Evolutionary conservation across 2,113 vertebrate species (phyloP), one percentile per base, ranked within the genome.

Genomic region (Jacana jacana): DNA sequence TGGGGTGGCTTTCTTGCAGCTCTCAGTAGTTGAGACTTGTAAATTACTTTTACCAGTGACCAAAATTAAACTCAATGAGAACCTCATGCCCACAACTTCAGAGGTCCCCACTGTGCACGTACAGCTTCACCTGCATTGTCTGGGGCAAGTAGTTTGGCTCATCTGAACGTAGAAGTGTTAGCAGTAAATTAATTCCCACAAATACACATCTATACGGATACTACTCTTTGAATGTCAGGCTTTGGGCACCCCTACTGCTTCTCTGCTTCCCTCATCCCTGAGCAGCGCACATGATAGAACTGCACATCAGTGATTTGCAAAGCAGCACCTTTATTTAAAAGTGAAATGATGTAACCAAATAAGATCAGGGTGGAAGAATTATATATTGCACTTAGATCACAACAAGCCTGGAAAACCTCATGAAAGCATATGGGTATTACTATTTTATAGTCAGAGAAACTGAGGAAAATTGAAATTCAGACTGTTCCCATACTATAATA

Each of bases 1-100:
- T 64, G 71, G 28, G 60, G 61, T 88, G 61, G 64, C 51, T 91
- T 96, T 93, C 88, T 88, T 44, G 30, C 80, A 76, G 15, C 44
- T 89, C 57, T 89, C 72, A 61, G 64, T 20, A 60, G 23, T 24
- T 72, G 82, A 69, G 75, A 90, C 33, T 51, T 87, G 65, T 60
- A 94, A 95, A 88, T 69, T 25, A 90, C 72, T 94, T 95, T 80
- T 76, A 69, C 27, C 49, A 54, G 39, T 91, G 68, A 61, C 68
- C n/a, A 78, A 78, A 95, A 91, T 71, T 86, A 88, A 97, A 87
- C 79, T 90, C 39, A 68, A 40, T 0, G 18, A 91, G 42, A 61
- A 39, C 6, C 15, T 51, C 52, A 81, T 19, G n/a, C 16, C 8
- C 75, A 52, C 31, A 46, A 49, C 25, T 71, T 95, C 52, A 68